Conservation (phyloP, 2,888 invertebrate species). For the Pilophorus perplexus region DNA sequence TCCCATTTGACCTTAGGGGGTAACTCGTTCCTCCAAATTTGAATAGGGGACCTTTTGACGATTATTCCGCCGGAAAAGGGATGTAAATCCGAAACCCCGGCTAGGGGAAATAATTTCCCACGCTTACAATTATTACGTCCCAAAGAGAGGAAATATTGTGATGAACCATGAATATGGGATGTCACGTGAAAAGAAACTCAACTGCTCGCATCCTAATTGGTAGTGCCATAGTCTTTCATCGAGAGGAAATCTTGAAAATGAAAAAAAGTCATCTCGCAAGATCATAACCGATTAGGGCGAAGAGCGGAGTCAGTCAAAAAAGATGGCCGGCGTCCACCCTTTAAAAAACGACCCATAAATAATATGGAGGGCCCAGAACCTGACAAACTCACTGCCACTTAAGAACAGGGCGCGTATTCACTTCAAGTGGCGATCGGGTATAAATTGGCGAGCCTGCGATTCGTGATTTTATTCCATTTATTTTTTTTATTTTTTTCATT, state of each 20-base stretch:
- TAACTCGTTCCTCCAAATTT: too few species aligned
- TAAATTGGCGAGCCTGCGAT: constrained; percentile 27
- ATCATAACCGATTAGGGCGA: constrained; percentile 32
- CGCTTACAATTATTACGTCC: too few species aligned
- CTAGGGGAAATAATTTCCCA: too few species aligned
- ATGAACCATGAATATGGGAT: too few species aligned
- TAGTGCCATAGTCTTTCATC: constrained; percentile 4
- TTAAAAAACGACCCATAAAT: constrained; percentile 19
- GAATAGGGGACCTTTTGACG: too few species aligned
- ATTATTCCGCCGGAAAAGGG: too few species aligned
- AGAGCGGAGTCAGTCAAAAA: constrained; percentile 11
- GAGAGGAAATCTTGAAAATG: neutral
- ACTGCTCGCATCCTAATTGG: constrained; percentile 21
- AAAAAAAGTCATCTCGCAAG: constrained; percentile 12
- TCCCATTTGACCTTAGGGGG: too few species aligned
- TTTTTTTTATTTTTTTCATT: constrained; percentile 2
- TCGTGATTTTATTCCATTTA: neutral
- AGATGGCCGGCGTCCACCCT: neutral
- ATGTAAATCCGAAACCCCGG: too few species aligned
- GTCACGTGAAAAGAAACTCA: neutral
- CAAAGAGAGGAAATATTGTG: too few species aligned
- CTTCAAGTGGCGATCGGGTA: constrained; percentile 40
- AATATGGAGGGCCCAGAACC: constrained; percentile 16
- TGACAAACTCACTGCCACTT: constrained; percentile 38
- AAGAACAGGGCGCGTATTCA: constrained; percentile 35